phyloP scores from a whole-genome alignment of 2,888 invertebrate genomes.

The Hybos culiciformis region DNA sequence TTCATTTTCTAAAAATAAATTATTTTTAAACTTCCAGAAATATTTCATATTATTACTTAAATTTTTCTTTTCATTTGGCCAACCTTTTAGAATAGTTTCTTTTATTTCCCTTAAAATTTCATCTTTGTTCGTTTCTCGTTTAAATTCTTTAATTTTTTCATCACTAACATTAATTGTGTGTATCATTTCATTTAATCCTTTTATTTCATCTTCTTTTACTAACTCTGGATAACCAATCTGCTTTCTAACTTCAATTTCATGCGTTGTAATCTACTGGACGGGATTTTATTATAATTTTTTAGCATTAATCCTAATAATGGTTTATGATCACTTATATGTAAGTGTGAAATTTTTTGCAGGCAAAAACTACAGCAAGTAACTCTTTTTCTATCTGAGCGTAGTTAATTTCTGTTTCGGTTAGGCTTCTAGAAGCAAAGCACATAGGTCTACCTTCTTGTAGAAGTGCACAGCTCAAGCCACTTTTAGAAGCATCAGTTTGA shows the following conservation, averaged over 20 bases:
- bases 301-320: neutral
- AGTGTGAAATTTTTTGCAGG: constrained; percentile 5
- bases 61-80: constrained; percentile 2
- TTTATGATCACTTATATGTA: constrained; percentile 4
- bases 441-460: constrained; percentile 9
- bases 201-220: neutral
- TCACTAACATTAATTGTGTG: constrained; percentile 9
- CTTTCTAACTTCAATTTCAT: constrained; percentile 10
- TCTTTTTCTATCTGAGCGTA: constrained; percentile 14
- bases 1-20: neutral
- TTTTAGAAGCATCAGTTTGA: neutral
- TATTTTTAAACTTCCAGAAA: neutral
- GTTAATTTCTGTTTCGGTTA: constrained; percentile 17
- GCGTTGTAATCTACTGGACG: constrained; percentile 4
- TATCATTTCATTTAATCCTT: constrained; percentile 6
- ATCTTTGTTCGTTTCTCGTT: constrained; percentile 5
- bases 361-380: constrained; percentile 11
- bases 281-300: constrained; percentile 5
- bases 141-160: constrained; percentile 5
- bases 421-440: constrained; percentile 17
- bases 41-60: neutral
- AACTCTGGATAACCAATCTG: neutral
- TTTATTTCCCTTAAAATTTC: neutral
- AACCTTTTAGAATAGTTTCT: neutral
- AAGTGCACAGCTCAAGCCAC: neutral